phyloP scores from a whole-genome alignment of 2,888 invertebrate species.

The Macaria notata region DNA sequence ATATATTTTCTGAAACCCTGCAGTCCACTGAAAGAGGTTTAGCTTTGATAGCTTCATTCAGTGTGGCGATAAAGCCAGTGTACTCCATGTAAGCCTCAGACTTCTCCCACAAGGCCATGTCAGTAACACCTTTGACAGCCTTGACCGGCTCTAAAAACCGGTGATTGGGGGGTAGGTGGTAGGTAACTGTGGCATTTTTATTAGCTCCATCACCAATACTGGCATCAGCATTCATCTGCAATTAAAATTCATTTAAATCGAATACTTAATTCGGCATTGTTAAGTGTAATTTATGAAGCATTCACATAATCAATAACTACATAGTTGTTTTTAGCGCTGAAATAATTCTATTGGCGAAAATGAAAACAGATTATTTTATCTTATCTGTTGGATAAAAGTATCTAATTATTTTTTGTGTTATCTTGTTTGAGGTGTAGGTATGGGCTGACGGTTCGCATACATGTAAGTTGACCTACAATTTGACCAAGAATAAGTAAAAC shows the following conservation, averaged over 20 bases:
- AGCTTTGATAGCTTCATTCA: slow-evolving; percentile 93
- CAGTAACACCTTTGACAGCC: slow-evolving; percentile 84
- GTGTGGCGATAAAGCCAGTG: slow-evolving; percentile 92
- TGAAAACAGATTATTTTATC: slow-evolving; percentile 8
- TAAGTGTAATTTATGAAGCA: too few relatives aligned
- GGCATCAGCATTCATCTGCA: slow-evolving; percentile 63
- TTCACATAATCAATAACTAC: too few relatives aligned
- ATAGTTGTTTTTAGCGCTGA: not conserved
- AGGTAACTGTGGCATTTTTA: slow-evolving; percentile 37
- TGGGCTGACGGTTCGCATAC: slow-evolving; percentile 5
- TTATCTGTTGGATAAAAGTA: slow-evolving; percentile 21
- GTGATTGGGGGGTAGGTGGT: slow-evolving; percentile 79
- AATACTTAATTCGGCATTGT: too few relatives aligned
- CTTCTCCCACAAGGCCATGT: slow-evolving; percentile 91
- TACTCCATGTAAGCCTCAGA: slow-evolving; percentile 94
- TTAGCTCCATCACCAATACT: slow-evolving; percentile 61
- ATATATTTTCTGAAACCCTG: slow-evolving; percentile 82
- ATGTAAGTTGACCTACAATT: slow-evolving; percentile 46
- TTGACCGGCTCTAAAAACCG: slow-evolving; percentile 85
- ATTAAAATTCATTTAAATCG: slow-evolving; percentile 19
- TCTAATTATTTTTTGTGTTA: slow-evolving; percentile 23
- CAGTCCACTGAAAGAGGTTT: slow-evolving; percentile 86
- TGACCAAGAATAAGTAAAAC: slow-evolving; percentile 32
- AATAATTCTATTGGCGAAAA: slow-evolving; percentile 10
- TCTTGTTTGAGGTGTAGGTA: slow-evolving; percentile 7